A percentile compares a stretch with the other conserved stretches of the same genome.
phyloP scores from a whole-genome alignment of 2,797 vertebrate genomes.

The Danionella dracula region DNA sequence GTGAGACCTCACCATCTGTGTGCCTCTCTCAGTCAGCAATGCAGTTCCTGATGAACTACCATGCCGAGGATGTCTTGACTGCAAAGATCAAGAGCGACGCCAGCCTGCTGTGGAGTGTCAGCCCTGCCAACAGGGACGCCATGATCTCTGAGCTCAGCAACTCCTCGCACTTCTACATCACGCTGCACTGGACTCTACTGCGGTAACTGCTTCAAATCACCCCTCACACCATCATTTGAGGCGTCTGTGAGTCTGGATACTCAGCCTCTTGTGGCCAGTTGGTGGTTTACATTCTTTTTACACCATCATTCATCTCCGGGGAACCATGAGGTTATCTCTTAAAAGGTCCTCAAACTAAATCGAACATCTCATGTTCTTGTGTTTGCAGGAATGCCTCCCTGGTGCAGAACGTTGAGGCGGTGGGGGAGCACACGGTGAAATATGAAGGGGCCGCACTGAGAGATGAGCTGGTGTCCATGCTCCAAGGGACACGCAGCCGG shows the following conservation, averaged over 20 bases:
- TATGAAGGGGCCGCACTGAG: constrained; percentile 56
- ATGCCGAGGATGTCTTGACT: constrained; percentile 54
- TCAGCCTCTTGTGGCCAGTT: too few species aligned
- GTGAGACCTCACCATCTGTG: too few species aligned
- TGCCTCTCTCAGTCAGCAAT: constrained; percentile 50
- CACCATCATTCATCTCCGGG: too few species aligned
- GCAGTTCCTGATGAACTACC: constrained; percentile 65
- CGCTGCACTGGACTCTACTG: constrained; percentile 59
- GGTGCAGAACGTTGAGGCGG: constrained; percentile 62
- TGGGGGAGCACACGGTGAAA: constrained; percentile 67
- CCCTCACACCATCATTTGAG: too few species aligned
- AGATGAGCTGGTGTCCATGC: constrained; percentile 65
- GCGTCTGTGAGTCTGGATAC: too few species aligned
- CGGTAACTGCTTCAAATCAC: constrained; percentile 44
- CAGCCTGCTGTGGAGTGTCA: constrained; percentile 66
- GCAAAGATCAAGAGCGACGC: constrained; percentile 71
- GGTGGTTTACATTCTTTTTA: too few species aligned
- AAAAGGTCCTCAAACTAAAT: too few species aligned
- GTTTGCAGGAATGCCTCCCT: constrained; percentile 70
- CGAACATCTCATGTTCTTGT: too few species aligned
- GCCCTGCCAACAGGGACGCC: constrained; percentile 58
- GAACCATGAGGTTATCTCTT: too few species aligned
- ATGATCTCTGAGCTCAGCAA: constrained; percentile 60
- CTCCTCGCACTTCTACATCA: constrained; percentile 60
- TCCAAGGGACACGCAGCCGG: constrained; percentile 58